Base-by-base conservation (phyloP, 2,113 vertebrate genomes). In the Lynx canadensis region DNA sequence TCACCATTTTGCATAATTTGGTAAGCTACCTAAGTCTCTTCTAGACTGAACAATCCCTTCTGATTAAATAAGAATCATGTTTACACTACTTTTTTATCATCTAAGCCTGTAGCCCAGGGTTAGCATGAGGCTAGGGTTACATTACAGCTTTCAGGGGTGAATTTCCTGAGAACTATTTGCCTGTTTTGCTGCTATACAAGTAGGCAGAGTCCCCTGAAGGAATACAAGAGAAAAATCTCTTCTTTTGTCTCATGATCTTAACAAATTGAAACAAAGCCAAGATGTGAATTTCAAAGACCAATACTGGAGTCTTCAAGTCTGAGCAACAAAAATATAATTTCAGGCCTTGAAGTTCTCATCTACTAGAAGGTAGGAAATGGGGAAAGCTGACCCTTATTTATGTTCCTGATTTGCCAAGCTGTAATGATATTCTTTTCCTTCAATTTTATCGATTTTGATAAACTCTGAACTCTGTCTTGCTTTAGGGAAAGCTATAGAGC, bases 401-500 rank as follows among this genome's bases (percentile, higher is more conserved):
- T 73, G 25, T 68, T 93, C 82, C 60, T 90, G 89, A 90, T 94
- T 95, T 96, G 14, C 85, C 55, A 94, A 80, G 69, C 25, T 94
- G 55, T 97, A 97, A 83, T 68, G 63, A 93, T 91, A 98, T 93
- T 88, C 88, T 31, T 97, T 98, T 98, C 97, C 96, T 98, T 97
- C 98, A 93, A 95, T 85, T 93, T 96, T 98, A 98, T 96, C 98
- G 98, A 97, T 98, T 98, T 98, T 95, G 83, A 97, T 98, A 96
- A 98, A 98, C 96, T 89, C 96, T 98, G 90, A 98, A 97, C 87
- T 98, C 97, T 65, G 80, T 97, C 93, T 97, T 95, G 85, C 93
- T 98, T 98, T 97, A 98, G 93, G 83, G 94, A 97, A 9, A 96
- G 89, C 41, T 94, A 95, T 36, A 94, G 76, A 97, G 76, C 89